Evolutionary conservation across 1,140 invertebrate genomes (phyloP), one percentile per base, ranked within the genome.

Genomic region (Drosophila kurseongensis): DNA sequence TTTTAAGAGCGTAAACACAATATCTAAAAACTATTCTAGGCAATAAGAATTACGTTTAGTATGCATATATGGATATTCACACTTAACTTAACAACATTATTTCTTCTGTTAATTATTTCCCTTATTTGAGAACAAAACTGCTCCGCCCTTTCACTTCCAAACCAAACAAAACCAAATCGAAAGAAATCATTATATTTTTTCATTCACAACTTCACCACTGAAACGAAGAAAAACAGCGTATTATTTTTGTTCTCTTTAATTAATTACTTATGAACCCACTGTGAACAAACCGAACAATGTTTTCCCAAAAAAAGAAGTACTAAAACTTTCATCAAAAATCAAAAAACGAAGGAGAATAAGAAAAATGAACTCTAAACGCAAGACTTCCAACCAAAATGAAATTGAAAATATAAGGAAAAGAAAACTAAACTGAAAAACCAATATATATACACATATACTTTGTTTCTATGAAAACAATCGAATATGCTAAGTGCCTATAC

Each of bases 381-480:
- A 82, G 78, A 82, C 79, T 82, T 82, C 74, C 78, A 73, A 77
- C 74, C 57, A 77, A 77, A 77, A 75, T 76, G 74, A 76, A 71
- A 71, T 57, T 71, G 54, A 69, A 41, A 69, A 71, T 71, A 60
- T 75, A 71, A 57, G 57, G 57, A 45, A 36, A 75, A 45, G 54
- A 52, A 75, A 75, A 59, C 52, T 56, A 74, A 71, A 55, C 55
- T 71, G 51, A 69, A 58, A 68, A 60, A 71, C 40, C 72, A 68
- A 68, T 68, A 74, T 57, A 78, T 63, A 69, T 67, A 78, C 61
- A 78, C 68, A 82, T 77, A 77, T 86, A 79, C 69, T 88, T 86
- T 88, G 82, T 88, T 86, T 88, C 82, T 86, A 86, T 88, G 79
- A 88, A 86, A 86, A 86, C 82, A 88, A 86, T 86, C 83, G 83